Evolutionary conservation across 2,797 vertebrate species (phyloP).

Genomic region (Malurus splendens): DNA sequence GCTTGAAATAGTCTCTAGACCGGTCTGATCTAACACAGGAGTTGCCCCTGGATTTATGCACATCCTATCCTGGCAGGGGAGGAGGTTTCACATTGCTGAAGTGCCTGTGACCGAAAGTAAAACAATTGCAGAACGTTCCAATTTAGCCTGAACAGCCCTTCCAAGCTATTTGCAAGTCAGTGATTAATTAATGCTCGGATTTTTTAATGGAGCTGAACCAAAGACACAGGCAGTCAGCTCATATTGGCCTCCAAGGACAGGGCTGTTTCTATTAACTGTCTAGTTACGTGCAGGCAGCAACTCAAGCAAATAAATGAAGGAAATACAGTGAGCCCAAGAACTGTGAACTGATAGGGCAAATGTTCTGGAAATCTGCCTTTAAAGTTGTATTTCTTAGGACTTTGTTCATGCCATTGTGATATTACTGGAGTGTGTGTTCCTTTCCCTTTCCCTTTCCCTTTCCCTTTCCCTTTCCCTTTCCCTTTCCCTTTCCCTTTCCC

Average conservation of each 20-base stretch:
- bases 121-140: constrained; percentile 1
- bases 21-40: neutral
- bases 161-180: constrained; percentile 41
- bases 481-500: too few species aligned
- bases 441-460: too few species aligned
- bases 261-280: constrained; percentile 1
- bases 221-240: constrained; percentile 31
- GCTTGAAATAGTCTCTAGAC: constrained; percentile 11
- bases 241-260: constrained; percentile 40
- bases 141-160: constrained; percentile 9
- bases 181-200: constrained; percentile 49
- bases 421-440: neutral
- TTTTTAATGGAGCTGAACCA: constrained; percentile 53
- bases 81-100: neutral
- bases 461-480: too few species aligned
- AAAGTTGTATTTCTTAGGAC: neutral
- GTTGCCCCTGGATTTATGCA: neutral
- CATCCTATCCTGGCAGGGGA: neutral
- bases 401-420: neutral
- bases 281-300: neutral
- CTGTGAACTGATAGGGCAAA: neutral
- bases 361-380: neutral
- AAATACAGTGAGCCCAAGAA: neutral
- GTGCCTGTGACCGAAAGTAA: neutral
- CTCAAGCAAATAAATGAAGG: constrained; percentile 18